These are phyloP conservation scores for Furnarius figulus DNA, from an alignment of 2,113 vertebrate genomes.

Conservation along the genomic window DNA sequence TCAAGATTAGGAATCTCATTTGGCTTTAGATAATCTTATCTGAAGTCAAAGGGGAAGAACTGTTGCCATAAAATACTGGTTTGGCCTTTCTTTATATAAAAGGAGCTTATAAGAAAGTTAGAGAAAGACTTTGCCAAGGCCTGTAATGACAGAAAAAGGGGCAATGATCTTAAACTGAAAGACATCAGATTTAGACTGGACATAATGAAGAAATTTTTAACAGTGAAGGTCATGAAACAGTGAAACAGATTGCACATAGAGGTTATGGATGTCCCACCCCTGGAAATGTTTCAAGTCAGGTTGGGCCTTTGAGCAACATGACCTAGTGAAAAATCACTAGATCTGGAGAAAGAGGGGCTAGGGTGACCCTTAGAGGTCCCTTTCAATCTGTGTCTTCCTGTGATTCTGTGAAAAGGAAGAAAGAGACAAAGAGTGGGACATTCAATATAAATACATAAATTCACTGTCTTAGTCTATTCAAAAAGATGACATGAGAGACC, in stretches of 20 bases:
- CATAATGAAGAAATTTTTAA: background rate
- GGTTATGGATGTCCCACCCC: rapidly evolving
- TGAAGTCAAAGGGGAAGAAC: background rate
- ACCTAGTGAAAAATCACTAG: background rate
- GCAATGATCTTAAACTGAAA: background rate
- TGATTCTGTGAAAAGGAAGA: background rate
- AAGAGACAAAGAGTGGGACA: background rate
- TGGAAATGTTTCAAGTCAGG: background rate
- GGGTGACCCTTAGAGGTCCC: background rate
- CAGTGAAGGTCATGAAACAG: rapidly evolving
- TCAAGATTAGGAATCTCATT: background rate
- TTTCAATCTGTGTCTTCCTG: background rate
- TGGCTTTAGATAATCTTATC: background rate
- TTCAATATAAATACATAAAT: background rate
- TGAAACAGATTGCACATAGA: background rate
- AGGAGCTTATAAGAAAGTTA: background rate
- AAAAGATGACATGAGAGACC: background rate
- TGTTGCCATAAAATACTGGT: background rate
- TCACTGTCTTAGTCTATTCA: background rate
- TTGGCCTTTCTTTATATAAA: background rate
- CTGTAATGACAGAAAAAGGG: background rate
- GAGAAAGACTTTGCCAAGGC: background rate
- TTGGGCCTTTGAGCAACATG: background rate
- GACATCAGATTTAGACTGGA: background rate
- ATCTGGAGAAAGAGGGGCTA: background rate